Percentiles rank a stretch among this genome's conserved stretches.
Conservation (phyloP, 2,888 invertebrate species). For the Rotaria sp. region DNA sequence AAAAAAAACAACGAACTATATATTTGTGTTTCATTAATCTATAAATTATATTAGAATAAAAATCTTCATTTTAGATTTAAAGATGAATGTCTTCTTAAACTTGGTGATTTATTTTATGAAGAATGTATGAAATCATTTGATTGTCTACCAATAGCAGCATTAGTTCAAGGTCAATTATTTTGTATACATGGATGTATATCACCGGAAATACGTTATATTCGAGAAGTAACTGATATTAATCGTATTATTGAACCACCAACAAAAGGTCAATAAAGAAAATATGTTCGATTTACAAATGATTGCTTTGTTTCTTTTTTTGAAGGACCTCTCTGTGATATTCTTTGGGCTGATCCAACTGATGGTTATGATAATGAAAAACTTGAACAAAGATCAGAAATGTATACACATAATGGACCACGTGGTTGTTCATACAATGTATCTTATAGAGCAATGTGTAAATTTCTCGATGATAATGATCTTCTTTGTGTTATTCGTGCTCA, state of each 20-base stretch:
- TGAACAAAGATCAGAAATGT: slow-evolving; percentile 1
- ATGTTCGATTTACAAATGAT: too few species aligned
- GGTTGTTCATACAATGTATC: slow-evolving; percentile 99
- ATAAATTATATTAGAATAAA: too few species aligned
- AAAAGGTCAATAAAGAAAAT: slow-evolving; percentile 61
- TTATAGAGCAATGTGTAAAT: slow-evolving; percentile 99
- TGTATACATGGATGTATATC: slow-evolving; percentile 70
- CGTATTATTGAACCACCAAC: slow-evolving; percentile 98
- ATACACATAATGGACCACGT: slow-evolving; percentile 54
- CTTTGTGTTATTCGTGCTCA: slow-evolving; percentile 98
- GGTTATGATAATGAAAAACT: slow-evolving; percentile 20
- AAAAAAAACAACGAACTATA: too few species aligned
- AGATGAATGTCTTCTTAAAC: slow-evolving; percentile 19
- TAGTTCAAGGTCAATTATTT: not conserved
- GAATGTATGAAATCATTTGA: slow-evolving; percentile 29
- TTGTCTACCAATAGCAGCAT: slow-evolving; percentile 1
- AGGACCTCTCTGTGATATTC: slow-evolving; percentile 15
- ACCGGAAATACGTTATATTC: slow-evolving; percentile 96
- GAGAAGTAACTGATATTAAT: slow-evolving; percentile 98
- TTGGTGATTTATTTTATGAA: slow-evolving; percentile 14
- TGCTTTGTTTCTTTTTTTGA: not conserved
- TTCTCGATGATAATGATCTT: slow-evolving; percentile 97
- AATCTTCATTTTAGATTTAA: slow-evolving; percentile 20
- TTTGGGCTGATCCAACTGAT: slow-evolving; percentile 22
- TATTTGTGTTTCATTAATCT: not conserved